These are phyloP conservation scores for Hemitrygon akajei DNA, from an alignment of 2,797 vertebrate species.

Conservation along the genomic window DNA sequence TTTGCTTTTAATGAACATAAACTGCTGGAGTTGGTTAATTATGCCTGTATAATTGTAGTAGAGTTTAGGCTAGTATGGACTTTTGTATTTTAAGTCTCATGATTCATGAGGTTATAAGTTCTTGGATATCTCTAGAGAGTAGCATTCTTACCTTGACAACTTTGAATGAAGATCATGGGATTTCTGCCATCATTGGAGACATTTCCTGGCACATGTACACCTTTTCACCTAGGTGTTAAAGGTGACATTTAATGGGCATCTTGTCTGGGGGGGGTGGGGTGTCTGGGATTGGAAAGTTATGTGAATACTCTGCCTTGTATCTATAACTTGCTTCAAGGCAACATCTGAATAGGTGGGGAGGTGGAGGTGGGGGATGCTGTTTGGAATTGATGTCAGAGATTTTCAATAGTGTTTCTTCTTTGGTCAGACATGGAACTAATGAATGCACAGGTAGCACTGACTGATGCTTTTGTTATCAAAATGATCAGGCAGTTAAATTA, in stretches of 20 bases:
- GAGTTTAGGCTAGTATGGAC: neutral
- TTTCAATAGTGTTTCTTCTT: neutral
- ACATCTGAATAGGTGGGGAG: neutral
- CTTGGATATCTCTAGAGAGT: neutral
- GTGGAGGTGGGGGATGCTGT: too few relatives aligned
- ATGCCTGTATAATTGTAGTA: neutral
- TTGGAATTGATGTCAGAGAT: neutral
- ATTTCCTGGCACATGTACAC: neutral
- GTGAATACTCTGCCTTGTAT: neutral
- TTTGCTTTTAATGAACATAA: neutral
- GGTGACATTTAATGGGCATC: neutral
- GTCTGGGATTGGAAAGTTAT: neutral
- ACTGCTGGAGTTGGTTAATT: neutral
- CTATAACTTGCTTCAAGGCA: neutral
- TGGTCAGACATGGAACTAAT: neutral
- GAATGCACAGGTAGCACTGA: neutral
- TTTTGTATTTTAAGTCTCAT: neutral
- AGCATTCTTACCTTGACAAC: neutral
- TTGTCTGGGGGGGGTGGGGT: neutral
- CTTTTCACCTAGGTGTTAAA: neutral
- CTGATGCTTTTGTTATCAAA: neutral
- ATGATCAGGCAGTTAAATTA: neutral
- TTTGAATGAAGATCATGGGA: neutral
- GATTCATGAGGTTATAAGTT: neutral
- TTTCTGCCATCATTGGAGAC: neutral